Evolutionary conservation across 2,797 vertebrate species (phyloP).

Genomic region (Sebastes vulpes): DNA sequence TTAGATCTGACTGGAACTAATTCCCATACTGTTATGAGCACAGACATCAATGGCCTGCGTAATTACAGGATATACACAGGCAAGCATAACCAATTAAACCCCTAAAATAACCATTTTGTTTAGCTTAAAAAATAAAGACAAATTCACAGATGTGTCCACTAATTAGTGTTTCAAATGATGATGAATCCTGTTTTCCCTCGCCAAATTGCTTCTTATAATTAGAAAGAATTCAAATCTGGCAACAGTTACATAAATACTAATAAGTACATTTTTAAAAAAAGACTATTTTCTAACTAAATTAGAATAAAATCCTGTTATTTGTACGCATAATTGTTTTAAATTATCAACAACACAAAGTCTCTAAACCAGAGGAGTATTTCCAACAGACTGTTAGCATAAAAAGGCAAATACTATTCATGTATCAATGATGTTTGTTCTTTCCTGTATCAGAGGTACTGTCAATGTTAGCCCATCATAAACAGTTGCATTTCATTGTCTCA

Average conservation of each 20-base stretch:
- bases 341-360: background rate
- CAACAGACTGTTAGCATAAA: background rate
- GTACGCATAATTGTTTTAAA: background rate
- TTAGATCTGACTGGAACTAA: constrained; percentile 19
- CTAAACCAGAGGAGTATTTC: background rate
- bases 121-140: background rate
- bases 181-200: constrained; percentile 28
- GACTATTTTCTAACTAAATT: background rate
- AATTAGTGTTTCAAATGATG: constrained; percentile 43
- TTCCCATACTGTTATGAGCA: constrained; percentile 6
- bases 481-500: constrained; percentile 6
- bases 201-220: background rate
- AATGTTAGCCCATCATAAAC: background rate
- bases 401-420: background rate
- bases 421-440: background rate
- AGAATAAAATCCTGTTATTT: background rate
- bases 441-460: background rate
- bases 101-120: constrained; percentile 6
- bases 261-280: background rate
- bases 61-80: constrained; percentile 8
- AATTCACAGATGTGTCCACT: constrained; percentile 21
- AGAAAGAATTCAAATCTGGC: constrained; percentile 12
- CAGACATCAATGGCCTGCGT: background rate
- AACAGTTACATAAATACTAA: constrained; percentile 13
- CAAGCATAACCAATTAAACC: constrained; percentile 22